Evolutionary conservation across 1,140 invertebrate genomes (phyloP), one percentile per base, ranked within the genome.

Genomic region (Popillia japonica): DNA sequence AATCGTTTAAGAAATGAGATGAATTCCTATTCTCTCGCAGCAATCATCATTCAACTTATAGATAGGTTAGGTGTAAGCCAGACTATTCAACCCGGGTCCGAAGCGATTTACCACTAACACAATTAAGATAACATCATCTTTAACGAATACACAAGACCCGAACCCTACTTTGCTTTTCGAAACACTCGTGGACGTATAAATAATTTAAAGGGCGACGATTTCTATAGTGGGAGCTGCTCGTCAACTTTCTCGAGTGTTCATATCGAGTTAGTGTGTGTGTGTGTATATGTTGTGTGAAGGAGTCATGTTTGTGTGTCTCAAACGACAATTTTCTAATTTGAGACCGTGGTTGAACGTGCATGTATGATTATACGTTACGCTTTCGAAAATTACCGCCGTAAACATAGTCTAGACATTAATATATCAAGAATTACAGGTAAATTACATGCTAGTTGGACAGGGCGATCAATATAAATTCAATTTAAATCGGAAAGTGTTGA

Each of bases 111-210:
- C 48, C 48, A 55, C 48, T 17, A 55, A 55, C 48, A 55, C 14
- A 55, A 55, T 55, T 55, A 55, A 55, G 48, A 55, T 55, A 55
- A 55, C 14, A 55, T 55, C 48, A 55, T 55, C 48, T 55, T 55
- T 17, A 17, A 55, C 48, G 48, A 55, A 55, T 55, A 55, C 14
- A 7, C n/a, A 17, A 17, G 14, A 55, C 17, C 14, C 6, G 48
- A 6, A 14, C 44, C 44, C n/a, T 48, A 6, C 14, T 17, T 55
- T n/a, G 48, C 17, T 3, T n/a, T 55, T 55, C 11, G 14, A 55
- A n/a, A 55, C 48, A 14, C 48, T 55, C 17, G 17, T 17, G 14
- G 14, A 17, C 48, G 48, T 55, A n/a, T 55, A 55, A n/a, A 14
- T 55, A 17, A 34, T 34, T 34, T 34, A 34, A 34, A 34, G 27